Conservation (phyloP, 2,797 vertebrate species). For the Trachurus trachurus region DNA sequence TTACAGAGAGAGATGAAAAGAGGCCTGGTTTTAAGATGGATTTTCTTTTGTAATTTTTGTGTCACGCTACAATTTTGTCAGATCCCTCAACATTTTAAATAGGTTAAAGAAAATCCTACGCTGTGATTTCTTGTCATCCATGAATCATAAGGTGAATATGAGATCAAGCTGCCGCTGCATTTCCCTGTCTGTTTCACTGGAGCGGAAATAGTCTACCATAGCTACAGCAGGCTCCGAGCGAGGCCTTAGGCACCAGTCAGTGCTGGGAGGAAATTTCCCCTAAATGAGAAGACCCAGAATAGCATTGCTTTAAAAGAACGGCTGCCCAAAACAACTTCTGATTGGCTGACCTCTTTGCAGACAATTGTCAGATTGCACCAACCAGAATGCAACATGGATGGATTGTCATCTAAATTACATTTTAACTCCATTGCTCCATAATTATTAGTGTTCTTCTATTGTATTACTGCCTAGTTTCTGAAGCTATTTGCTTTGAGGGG, state of each 20-base stretch:
- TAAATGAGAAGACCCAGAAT: slow-evolving; percentile 56
- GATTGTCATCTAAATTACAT: slow-evolving; percentile 34
- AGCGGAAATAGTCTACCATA: slow-evolving; percentile 55
- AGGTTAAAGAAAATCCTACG: slow-evolving; percentile 18
- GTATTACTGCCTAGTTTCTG: slow-evolving; percentile 16
- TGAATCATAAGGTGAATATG: slow-evolving; percentile 58
- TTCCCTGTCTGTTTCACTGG: slow-evolving; percentile 47
- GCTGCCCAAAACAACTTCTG: slow-evolving; percentile 52
- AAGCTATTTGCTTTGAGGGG: slow-evolving; percentile 30
- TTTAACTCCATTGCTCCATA: slow-evolving; percentile 14
- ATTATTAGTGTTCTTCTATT: slow-evolving; percentile 19
- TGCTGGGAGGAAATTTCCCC: slow-evolving; percentile 60
- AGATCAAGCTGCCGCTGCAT: slow-evolving; percentile 57
- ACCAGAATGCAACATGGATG: slow-evolving; percentile 2
- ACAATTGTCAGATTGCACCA: slow-evolving; percentile 39
- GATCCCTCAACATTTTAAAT: slow-evolving; percentile 32
- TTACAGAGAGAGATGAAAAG: not conserved
- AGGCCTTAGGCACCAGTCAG: slow-evolving; percentile 65
- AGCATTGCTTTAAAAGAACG: slow-evolving; percentile 45
- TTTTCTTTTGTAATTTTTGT: slow-evolving; percentile 5
- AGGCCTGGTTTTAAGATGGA: not conserved
- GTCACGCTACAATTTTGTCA: not conserved
- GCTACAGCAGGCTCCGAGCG: slow-evolving; percentile 64
- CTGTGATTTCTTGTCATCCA: slow-evolving; percentile 51
- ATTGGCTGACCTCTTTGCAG: slow-evolving; percentile 56